Evolutionary conservation across 2,888 invertebrate genomes (phyloP).

Genomic region (Encarsia formosa): DNA sequence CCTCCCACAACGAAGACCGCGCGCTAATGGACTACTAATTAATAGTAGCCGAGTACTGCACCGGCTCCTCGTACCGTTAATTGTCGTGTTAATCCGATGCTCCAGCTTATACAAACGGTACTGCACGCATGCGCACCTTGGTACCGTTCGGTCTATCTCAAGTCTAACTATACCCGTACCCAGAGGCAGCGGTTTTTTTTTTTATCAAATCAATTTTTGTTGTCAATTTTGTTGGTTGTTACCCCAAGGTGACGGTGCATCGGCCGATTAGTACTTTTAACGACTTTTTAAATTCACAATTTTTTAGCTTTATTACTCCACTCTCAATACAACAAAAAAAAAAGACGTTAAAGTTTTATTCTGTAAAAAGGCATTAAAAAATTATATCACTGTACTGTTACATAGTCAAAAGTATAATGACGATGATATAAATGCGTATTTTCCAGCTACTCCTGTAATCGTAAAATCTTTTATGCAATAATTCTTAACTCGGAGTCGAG

Average conservation of each 20-base stretch:
- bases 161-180: not conserved
- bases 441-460: too few species aligned
- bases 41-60: too few species aligned
- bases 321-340: too few species aligned
- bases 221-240: not conserved
- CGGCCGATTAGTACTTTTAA: not conserved
- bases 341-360: too few species aligned
- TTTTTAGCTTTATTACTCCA: too few species aligned
- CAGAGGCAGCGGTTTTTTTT: not conserved
- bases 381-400: too few species aligned
- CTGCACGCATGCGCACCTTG: not conserved
- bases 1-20: not conserved
- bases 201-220: not conserved
- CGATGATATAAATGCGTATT: too few species aligned
- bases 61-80: constrained; percentile 14
- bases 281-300: too few species aligned
- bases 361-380: too few species aligned
- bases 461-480: too few species aligned
- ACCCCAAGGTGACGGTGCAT: not conserved
- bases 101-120: not conserved
- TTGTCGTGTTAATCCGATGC: constrained; percentile 17
- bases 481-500: too few species aligned
- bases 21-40: constrained; percentile 18
- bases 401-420: too few species aligned
- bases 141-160: not conserved